Evolutionary conservation across 2,113 vertebrate genomes (phyloP).

Genomic region (Pollimyrus isidori): DNA sequence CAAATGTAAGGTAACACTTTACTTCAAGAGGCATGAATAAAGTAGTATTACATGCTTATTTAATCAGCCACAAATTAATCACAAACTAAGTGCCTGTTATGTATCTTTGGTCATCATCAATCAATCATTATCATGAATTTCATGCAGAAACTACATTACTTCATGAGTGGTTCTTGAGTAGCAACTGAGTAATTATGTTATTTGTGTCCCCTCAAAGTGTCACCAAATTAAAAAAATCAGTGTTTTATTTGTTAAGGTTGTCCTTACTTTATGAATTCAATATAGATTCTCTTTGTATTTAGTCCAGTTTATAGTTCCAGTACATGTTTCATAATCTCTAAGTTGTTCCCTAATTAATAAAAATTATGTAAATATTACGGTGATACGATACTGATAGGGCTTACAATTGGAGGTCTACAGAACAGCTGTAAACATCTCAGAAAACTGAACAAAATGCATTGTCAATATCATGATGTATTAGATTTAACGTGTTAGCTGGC

Average conservation of each 20-base stretch:
- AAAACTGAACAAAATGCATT: background rate
- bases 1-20: background rate
- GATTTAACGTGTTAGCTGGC: background rate
- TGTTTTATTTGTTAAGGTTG: background rate
- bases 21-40: background rate
- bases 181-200: no score
- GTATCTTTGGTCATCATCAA: background rate
- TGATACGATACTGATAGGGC: background rate
- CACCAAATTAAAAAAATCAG: background rate
- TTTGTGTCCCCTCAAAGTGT: no score
- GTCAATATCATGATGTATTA: background rate
- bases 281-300: background rate
- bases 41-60: background rate
- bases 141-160: background rate
- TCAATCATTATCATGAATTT: background rate
- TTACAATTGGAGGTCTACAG: background rate
- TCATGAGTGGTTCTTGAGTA: no score
- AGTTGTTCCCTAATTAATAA: background rate
- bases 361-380: background rate
- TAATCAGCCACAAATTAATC: background rate
- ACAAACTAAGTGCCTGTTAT: background rate
- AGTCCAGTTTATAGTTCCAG: background rate
- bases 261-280: background rate
- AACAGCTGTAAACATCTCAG: background rate
- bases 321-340: background rate